Evolutionary conservation across 2,797 vertebrate species (phyloP).

Genomic region (Trichosurus vulpecula): DNA sequence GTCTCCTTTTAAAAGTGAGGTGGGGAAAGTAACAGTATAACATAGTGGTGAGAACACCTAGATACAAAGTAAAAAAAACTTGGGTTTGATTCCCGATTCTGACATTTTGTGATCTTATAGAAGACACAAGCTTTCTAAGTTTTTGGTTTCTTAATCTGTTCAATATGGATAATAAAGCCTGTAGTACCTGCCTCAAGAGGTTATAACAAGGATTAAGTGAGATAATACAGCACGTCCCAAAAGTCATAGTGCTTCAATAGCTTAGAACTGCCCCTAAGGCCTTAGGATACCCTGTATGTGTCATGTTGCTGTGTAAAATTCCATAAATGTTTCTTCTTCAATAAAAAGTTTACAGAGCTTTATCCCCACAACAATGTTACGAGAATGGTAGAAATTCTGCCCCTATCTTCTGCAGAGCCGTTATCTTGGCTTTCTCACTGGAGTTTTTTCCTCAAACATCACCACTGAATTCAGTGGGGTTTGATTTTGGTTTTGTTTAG

Average conservation of each 20-base stretch:
- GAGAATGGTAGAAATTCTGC: background rate
- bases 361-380: background rate
- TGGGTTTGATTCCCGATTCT: background rate
- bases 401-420: background rate
- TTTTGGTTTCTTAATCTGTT: background rate
- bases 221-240: background rate
- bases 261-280: background rate
- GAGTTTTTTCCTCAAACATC: background rate
- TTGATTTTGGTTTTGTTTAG: background rate
- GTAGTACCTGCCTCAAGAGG: background rate
- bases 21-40: background rate
- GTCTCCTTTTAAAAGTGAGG: background rate
- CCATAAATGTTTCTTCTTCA: background rate
- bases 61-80: background rate
- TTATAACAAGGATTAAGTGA: background rate
- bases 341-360: background rate
- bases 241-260: background rate
- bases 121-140: background rate
- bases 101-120: background rate
- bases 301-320: background rate
- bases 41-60: background rate
- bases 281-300: background rate
- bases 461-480: background rate
- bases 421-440: background rate
- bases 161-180: background rate